A percentile compares a stretch with the other conserved stretches of the same genome.
phyloP scores from a whole-genome alignment of 2,888 invertebrate genomes.

The Phasia obesa region DNA sequence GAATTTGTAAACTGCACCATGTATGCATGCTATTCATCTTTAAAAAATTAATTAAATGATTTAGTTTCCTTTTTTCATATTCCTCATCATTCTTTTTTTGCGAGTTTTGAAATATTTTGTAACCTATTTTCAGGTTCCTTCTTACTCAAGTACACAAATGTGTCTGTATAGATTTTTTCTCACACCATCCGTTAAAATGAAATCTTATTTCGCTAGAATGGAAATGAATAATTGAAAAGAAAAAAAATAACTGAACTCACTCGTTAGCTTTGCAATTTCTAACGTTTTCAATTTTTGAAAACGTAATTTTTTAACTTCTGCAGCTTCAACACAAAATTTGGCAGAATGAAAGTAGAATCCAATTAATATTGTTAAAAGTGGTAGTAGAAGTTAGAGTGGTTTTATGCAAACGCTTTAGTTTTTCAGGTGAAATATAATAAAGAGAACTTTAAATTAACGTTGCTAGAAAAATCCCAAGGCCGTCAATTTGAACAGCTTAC shows the following conservation, averaged over 20 bases:
- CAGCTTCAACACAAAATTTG: not conserved
- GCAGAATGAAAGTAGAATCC: not conserved
- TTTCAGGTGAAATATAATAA: not conserved
- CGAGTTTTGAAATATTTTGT: constrained; percentile 20
- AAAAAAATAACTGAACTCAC: constrained; percentile 5
- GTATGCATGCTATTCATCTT: constrained; percentile 33
- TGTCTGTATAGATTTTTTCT: constrained; percentile 4
- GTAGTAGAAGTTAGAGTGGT: not conserved
- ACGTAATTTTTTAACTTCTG: constrained; percentile 7
- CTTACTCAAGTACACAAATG: not conserved
- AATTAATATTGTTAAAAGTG: constrained; percentile 28
- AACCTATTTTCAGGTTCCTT: constrained; percentile 34
- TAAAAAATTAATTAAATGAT: constrained; percentile 44
- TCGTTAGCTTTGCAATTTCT: constrained; percentile 43
- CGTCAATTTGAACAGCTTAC: too few species aligned
- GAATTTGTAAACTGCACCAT: constrained; percentile 1
- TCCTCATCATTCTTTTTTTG: not conserved
- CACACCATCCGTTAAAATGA: constrained; percentile 39
- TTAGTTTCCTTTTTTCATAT: not conserved
- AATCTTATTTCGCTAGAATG: constrained; percentile 43
- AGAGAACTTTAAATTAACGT: not conserved
- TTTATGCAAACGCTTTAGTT: constrained; percentile 16
- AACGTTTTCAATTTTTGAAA: constrained; percentile 18
- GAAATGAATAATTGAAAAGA: not conserved
- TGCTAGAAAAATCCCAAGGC: too few species aligned